A percentile compares a stretch with the other conserved stretches of the same genome.
These are phyloP conservation scores for Leptatherina wallacei DNA, from an alignment of 2,797 vertebrate genomes.

Conservation along the genomic window DNA sequence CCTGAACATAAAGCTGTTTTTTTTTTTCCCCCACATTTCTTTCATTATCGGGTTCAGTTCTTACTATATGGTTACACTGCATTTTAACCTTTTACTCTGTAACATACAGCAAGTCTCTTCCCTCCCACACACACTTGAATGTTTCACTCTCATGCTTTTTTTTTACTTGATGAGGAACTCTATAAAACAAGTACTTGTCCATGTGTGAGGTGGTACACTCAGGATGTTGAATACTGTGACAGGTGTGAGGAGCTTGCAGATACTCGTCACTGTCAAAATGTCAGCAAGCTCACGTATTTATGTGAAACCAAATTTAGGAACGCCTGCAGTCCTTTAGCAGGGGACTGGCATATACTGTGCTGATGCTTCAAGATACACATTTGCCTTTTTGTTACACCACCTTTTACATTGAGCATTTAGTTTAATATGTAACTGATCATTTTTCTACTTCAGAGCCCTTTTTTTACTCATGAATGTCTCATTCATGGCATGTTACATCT, in stretches of 20 bases:
- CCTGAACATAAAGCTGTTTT: slow-evolving; percentile 19
- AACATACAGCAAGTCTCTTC: background rate
- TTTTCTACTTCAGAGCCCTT: background rate
- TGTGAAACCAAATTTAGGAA: slow-evolving; percentile 24
- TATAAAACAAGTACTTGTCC: slow-evolving; percentile 7
- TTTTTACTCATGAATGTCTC: slow-evolving; percentile 3
- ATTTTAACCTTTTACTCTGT: slow-evolving; percentile 27
- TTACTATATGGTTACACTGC: slow-evolving; percentile 9
- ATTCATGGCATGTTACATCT: slow-evolving; percentile 27
- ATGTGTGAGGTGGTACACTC: slow-evolving; percentile 30
- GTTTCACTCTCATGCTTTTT: slow-evolving; percentile 3
- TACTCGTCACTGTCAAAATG: background rate
- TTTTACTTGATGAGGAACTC: slow-evolving; percentile 19
- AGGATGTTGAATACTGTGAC: slow-evolving; percentile 61
- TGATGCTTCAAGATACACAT: slow-evolving; percentile 2
- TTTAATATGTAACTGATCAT: background rate
- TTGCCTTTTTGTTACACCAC: background rate
- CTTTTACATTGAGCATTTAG: slow-evolving; percentile 7
- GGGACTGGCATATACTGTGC: slow-evolving; percentile 14
- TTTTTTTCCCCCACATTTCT: background rate
- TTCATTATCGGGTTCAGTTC: background rate
- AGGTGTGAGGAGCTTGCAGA: slow-evolving; percentile 24
- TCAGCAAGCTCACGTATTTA: slow-evolving; percentile 9
- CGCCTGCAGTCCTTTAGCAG: background rate
- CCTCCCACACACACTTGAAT: too few relatives aligned